phyloP scores from a whole-genome alignment of 2,113 vertebrate genomes.

The Chaetops frenatus region DNA sequence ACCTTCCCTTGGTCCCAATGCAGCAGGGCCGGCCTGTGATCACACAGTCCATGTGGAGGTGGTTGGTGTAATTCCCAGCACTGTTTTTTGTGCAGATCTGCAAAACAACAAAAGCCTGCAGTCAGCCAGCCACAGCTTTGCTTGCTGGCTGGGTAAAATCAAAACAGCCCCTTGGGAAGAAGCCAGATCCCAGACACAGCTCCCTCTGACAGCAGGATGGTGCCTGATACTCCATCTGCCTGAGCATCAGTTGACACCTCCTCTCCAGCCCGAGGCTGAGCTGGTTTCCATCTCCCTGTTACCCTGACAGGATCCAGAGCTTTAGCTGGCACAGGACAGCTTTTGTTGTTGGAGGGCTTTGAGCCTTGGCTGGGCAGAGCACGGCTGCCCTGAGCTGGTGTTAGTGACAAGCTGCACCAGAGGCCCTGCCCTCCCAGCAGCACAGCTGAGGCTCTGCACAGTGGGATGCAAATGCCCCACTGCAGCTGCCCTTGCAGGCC shows the following conservation, averaged over 20 bases:
- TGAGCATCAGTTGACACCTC: background rate
- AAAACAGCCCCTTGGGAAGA: background rate
- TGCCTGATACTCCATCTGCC: background rate
- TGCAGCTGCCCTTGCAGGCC: background rate
- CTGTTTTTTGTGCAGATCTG: conserved; percentile 96
- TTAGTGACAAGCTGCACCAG: background rate
- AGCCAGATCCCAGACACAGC: background rate
- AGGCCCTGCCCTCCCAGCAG: background rate
- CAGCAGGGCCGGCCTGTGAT: conserved; percentile 96
- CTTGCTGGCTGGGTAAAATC: background rate
- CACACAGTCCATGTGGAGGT: conserved; percentile 94
- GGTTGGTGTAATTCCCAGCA: conserved; percentile 93
- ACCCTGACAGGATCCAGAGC: background rate
- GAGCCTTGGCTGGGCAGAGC: background rate
- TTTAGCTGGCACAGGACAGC: background rate
- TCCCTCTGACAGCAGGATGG: background rate
- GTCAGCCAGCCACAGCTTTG: background rate
- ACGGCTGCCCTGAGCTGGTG: background rate
- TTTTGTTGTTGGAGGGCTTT: background rate
- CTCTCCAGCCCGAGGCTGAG: background rate
- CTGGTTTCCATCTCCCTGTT: background rate
- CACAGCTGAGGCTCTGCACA: background rate
- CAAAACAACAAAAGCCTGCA: background rate
- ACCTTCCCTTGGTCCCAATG: conserved; percentile 98
- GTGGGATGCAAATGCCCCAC: background rate